These are phyloP conservation scores for Platorchestia sp. DNA, from an alignment of 1,140 invertebrate genomes.

Conservation along the genomic window DNA sequence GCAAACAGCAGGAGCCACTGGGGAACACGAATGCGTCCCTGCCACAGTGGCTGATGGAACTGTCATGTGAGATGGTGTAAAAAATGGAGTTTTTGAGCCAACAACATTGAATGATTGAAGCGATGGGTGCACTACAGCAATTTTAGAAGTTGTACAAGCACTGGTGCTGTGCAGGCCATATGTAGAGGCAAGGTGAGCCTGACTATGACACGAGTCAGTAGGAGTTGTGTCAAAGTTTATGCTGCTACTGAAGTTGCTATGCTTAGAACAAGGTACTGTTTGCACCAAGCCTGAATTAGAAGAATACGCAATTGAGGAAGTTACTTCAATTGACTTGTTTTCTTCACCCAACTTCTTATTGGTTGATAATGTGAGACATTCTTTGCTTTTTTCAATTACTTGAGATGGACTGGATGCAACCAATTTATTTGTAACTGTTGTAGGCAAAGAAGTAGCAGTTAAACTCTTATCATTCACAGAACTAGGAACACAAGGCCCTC, in stretches of 20 bases:
- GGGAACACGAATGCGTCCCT: not conserved
- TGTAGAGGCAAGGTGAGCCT: not conserved
- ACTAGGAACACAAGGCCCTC: not conserved
- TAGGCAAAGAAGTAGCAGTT: not conserved
- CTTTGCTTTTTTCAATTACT: not conserved
- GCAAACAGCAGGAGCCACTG: not conserved
- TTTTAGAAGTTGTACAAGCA: not conserved
- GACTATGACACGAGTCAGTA: not conserved
- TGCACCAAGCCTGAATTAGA: not conserved
- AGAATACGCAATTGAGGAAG: not conserved
- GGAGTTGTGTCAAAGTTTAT: not conserved
- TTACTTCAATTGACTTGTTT: not conserved
- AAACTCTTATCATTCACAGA: not conserved
- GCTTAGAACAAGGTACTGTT: not conserved
- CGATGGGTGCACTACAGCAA: constrained; percentile 35
- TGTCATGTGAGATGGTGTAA: not conserved
- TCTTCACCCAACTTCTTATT: not conserved
- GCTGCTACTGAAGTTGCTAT: not conserved
- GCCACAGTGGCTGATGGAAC: not conserved
- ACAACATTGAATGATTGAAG: not conserved
- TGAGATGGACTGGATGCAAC: not conserved
- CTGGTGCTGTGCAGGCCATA: not conserved
- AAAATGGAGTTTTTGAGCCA: not conserved
- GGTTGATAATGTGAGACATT: not conserved
- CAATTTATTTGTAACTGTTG: not conserved